These are phyloP conservation scores for Stenotaenia linearis DNA, from an alignment of 2,888 invertebrate species.

Conservation along the genomic window DNA sequence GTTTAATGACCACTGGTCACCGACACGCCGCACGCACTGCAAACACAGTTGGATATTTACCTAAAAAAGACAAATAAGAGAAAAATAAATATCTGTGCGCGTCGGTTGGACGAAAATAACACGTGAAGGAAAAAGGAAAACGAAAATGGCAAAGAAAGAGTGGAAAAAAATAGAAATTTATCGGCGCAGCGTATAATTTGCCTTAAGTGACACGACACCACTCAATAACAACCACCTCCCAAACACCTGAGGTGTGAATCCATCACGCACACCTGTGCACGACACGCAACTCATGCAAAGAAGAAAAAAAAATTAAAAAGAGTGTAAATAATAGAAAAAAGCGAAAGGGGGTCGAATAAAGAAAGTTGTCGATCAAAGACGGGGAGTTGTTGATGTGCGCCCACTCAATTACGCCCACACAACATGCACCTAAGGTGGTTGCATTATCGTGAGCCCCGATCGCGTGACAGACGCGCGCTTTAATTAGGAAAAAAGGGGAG, in stretches of 20 bases:
- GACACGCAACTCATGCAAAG: neutral
- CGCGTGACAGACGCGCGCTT: slow-evolving; percentile 15
- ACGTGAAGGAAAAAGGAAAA: neutral
- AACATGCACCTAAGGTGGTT: slow-evolving; percentile 5
- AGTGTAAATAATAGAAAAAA: neutral
- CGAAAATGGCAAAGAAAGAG: neutral
- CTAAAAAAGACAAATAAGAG: neutral
- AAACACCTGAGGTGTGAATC: slow-evolving; percentile 19
- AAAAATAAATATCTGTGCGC: neutral
- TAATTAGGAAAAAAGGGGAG: neutral
- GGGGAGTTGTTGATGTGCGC: neutral
- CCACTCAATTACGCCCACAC: slow-evolving; percentile 19
- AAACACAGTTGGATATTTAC: neutral
- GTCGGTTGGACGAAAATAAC: neutral
- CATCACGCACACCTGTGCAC: slow-evolving; percentile 14
- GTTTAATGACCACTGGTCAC: slow-evolving; percentile 7
- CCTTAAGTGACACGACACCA: slow-evolving; percentile 19
- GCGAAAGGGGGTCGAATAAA: neutral
- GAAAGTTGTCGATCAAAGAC: neutral
- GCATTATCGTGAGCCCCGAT: neutral
- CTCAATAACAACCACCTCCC: slow-evolving; percentile 19
- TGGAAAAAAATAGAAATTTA: neutral
- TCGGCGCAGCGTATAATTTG: slow-evolving; percentile 15
- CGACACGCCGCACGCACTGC: neutral
- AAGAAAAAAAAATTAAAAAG: neutral